A percentile compares a stretch with the other conserved stretches of the same genome.
Evolutionary conservation across 1,140 invertebrate genomes (phyloP).

Genomic region (Drosophila pachea): DNA sequence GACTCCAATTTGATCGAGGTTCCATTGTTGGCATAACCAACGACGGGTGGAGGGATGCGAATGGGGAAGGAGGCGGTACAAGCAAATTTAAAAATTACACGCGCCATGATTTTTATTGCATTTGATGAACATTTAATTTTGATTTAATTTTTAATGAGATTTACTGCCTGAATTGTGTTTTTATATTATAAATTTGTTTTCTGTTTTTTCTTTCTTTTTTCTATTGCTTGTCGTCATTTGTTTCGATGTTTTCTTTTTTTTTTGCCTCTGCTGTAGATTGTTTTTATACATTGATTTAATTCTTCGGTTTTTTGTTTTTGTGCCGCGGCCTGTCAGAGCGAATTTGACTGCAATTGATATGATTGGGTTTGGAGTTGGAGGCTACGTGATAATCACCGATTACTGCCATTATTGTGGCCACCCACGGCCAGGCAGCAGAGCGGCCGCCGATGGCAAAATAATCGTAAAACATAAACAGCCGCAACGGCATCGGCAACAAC

Average conservation of each 20-base stretch:
- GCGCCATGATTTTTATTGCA: constrained; percentile 64
- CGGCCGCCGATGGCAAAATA: constrained; percentile 27
- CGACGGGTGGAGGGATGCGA: neutral
- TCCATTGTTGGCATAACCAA: constrained; percentile 4
- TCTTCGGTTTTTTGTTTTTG: constrained; percentile 18
- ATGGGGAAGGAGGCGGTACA: neutral
- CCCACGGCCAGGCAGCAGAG: constrained; percentile 42
- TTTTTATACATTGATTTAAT: constrained; percentile 5
- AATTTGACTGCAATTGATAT: constrained; percentile 20
- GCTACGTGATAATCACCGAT: constrained; percentile 64
- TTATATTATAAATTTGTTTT: neutral
- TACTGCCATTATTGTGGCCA: constrained; percentile 62
- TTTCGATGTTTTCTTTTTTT: neutral
- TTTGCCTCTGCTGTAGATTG: neutral
- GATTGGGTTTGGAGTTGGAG: constrained; percentile 15
- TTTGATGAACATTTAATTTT: constrained; percentile 72
- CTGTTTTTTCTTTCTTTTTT: neutral
- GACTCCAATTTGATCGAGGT: constrained; percentile 25
- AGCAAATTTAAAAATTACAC: constrained; percentile 37
- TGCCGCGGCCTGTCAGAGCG: constrained; percentile 37
- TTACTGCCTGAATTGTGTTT: constrained; percentile 28
- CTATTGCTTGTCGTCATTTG: too few species aligned
- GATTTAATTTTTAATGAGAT: constrained; percentile 71
- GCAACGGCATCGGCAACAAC: constrained; percentile 2
- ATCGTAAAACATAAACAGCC: constrained; percentile 31